Conservation (phyloP, 2,888 invertebrate genomes). For the Aspidapion aeneum region DNA sequence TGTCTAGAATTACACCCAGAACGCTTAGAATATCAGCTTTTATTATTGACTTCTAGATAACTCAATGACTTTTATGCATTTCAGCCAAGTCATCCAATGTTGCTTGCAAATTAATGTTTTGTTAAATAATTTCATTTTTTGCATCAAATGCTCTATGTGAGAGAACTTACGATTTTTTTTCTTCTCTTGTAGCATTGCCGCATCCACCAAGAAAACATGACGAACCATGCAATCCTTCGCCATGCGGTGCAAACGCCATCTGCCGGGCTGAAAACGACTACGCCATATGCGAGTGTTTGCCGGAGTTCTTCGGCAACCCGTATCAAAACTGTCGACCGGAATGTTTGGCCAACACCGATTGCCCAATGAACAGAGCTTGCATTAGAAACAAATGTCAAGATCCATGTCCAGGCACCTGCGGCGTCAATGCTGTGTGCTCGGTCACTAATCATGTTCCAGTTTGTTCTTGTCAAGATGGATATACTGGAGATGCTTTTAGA, state of each 20-base stretch:
- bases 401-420: slow-evolving; percentile 81
- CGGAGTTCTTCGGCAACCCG: slow-evolving; percentile 71
- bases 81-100: too few species aligned
- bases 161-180: too few species aligned
- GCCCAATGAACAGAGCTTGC: slow-evolving; percentile 76
- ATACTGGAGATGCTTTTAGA: slow-evolving; percentile 55
- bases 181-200: slow-evolving; percentile 46
- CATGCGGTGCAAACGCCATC: slow-evolving; percentile 77
- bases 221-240: slow-evolving; percentile 78
- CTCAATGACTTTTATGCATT: too few species aligned
- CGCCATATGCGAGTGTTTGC: slow-evolving; percentile 71
- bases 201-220: slow-evolving; percentile 46
- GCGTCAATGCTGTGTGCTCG: slow-evolving; percentile 75
- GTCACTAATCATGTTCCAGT: slow-evolving; percentile 65
- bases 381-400: slow-evolving; percentile 80
- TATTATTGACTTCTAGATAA: too few species aligned
- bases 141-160: too few species aligned
- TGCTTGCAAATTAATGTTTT: too few species aligned
- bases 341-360: slow-evolving; percentile 82
- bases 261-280: slow-evolving; percentile 68
- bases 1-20: too few species aligned
- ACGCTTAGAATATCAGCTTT: too few species aligned
- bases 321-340: slow-evolving; percentile 77
- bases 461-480: slow-evolving; percentile 56
- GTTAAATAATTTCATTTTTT: too few species aligned